Base-by-base conservation (phyloP, 2,888 invertebrate genomes). In the Heliconius erato region DNA sequence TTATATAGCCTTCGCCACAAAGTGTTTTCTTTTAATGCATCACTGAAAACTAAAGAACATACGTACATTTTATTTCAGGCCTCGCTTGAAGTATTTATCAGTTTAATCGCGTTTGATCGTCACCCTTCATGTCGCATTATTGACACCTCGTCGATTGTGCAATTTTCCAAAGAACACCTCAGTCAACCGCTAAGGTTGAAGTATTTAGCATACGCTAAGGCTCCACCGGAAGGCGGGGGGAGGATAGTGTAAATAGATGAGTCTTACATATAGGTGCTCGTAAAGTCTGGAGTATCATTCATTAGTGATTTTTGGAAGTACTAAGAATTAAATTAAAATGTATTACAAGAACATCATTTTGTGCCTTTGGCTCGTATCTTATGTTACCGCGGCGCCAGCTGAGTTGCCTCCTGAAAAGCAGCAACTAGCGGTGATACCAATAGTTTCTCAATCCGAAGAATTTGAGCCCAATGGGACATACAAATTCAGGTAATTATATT, bases 171-270 rank as follows among this genome's bases (percentile, higher is more conserved):
- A 93, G 94, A 95, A 94, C 91, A 94, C 91, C 93, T 93, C 93
- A 91, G 92, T 91, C 92, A 92, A 91, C 90, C 91, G 94, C 90
- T 95, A 96, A 96, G 96, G 95, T 94, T 96, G 95, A 95, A 95
- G 92, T 93, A 93, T 94, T 96, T 96, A 96, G 96, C 96, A 92
- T 90, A 89, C 90, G 91, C 91, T 92, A 92, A 94, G 92, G 92
- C 91, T 91, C 90, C 91, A 91, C 91, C 92, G 92, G 92, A 92
- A 92, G 90, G 95, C 92, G 95, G 94, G 95, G 95, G 95, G 94
- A 93, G 94, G 91, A 89, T 93, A 95, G 92, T 94, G 96, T 92
- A 94, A 96, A 96, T 95, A 96, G 91, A 92, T 94, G 93, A 93
- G 88, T 89, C 92, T 94, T 95, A 95, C 95, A 93, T 95, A 96